Conservation (phyloP, 2,113 vertebrate genomes). For the Petroica traversi region DNA sequence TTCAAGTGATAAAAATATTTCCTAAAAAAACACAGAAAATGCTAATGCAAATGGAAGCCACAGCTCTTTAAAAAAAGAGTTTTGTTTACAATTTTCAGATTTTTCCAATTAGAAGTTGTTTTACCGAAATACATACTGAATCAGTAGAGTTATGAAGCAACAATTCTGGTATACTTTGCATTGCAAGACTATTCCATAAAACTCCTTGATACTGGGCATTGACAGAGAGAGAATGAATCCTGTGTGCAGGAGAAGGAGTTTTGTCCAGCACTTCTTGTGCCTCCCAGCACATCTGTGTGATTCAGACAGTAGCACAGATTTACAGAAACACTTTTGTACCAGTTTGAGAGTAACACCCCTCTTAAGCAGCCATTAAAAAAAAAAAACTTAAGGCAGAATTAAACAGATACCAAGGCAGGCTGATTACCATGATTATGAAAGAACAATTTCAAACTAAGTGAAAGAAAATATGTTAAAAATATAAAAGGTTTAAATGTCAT, state of each 20-base stretch:
- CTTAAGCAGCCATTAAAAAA: not conserved
- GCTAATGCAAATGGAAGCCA: not conserved
- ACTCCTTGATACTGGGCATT: not conserved
- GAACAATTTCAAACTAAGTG: not conserved
- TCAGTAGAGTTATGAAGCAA: not conserved
- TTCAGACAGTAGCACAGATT: not conserved
- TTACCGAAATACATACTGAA: not conserved
- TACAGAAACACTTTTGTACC: not conserved
- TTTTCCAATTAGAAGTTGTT: not conserved
- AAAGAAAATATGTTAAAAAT: not conserved
- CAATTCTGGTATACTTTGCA: not conserved
- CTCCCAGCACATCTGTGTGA: not conserved
- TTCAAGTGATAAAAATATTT: not conserved
- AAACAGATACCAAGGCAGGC: not conserved
- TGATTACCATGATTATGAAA: not conserved
- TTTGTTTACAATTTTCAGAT: not conserved
- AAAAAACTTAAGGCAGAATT: not conserved
- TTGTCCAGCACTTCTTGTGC: not conserved
- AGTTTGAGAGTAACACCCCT: not conserved
- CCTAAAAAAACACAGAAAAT: not conserved
- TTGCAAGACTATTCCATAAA: not conserved
- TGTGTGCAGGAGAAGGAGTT: not conserved
- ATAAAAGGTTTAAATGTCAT: accelerated
- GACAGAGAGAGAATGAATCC: not conserved
- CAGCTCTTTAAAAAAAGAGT: not conserved